Percentiles rank a stretch among this genome's conserved stretches.
These are phyloP conservation scores for Drosophila aldrichi DNA, from an alignment of 2,888 invertebrate species.

Conservation along the genomic window DNA sequence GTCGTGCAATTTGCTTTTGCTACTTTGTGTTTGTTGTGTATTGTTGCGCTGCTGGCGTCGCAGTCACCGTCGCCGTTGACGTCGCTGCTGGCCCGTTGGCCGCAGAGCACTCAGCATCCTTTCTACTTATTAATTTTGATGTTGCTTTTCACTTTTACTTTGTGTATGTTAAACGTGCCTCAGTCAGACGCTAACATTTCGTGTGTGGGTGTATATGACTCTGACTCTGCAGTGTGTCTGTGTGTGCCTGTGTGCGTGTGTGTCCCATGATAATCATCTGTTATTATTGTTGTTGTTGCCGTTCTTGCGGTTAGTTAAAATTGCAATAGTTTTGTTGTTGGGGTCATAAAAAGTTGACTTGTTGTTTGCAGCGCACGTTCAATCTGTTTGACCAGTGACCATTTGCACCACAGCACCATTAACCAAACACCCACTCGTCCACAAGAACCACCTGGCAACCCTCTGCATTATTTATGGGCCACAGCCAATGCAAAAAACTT, in stretches of 20 bases:
- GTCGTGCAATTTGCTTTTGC: slow-evolving; percentile 38
- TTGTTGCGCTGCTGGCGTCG: slow-evolving; percentile 41
- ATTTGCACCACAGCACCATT: slow-evolving; percentile 39
- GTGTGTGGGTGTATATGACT: slow-evolving; percentile 9
- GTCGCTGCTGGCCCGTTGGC: slow-evolving; percentile 35
- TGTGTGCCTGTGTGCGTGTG: slow-evolving; percentile 19
- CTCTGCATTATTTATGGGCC: slow-evolving; percentile 71
- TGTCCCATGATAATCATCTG: slow-evolving; percentile 46
- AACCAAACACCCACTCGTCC: slow-evolving; percentile 19
- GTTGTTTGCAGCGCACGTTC: slow-evolving; percentile 39
- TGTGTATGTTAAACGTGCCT: slow-evolving; percentile 76
- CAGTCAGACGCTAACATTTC: slow-evolving; percentile 22
- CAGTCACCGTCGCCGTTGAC: slow-evolving; percentile 30
- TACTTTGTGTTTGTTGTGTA: slow-evolving; percentile 45
- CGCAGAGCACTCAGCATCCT: slow-evolving; percentile 72
- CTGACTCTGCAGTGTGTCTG: slow-evolving; percentile 5
- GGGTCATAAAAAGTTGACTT: slow-evolving; percentile 43
- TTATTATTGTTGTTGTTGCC: slow-evolving; percentile 31
- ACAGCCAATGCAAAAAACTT: slow-evolving; percentile 58
- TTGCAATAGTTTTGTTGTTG: slow-evolving; percentile 42
- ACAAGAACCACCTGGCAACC: slow-evolving; percentile 49
- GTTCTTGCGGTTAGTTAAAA: slow-evolving; percentile 28
- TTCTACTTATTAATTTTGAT: slow-evolving; percentile 81
- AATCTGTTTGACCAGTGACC: slow-evolving; percentile 35
- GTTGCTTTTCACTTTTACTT: slow-evolving; percentile 81